Base-by-base conservation (phyloP, 2,113 vertebrate species). In the Nothoprocta perdicaria region DNA sequence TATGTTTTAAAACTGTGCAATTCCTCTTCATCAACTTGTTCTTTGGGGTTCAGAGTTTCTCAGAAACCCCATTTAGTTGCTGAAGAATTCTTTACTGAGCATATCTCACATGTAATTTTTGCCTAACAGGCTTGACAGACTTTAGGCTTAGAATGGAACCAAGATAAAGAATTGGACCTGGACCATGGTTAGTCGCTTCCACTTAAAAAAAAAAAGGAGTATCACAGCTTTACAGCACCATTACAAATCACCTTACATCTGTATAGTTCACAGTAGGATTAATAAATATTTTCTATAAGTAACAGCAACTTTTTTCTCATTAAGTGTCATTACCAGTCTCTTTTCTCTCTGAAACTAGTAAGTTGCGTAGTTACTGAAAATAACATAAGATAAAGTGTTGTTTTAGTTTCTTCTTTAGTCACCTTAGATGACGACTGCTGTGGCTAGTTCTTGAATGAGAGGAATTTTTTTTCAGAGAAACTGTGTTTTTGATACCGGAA, bases 1-100 rank as follows among this genome's bases (percentile, higher is more conserved):
- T 31, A 57, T 57, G 24, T 57, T 73, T 93, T 92, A 75, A 91
- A 94, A 81, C 45, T 29, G 89, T 80, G 80, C 72, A 83, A 9
- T 87, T 89, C 48, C 80, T 63, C 58, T 88, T 90, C 86, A 94
- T 91, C 61, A 94, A 83, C n/a, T 65, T 85, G 46, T 93, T 94
- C 78, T 80, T 68, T 66, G 81, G 52, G 68, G 40, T 74, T 94
- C 72, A 83, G 68, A 40, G 55, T 38, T 87, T 82, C 85, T 91
- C 80, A 33, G 80, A 94, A 95, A 85, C 81, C 81, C 74, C 81
- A 63, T 90, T 82, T 43, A 85, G 67, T 23, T 4, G 1, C 94
- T 67, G 71, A 85, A 85, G 65, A 91, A 91, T 89, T 82, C 81
- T 85, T 91, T 58, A 71, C 61, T 89, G 84, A 91, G 33, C 79